Evolutionary conservation across 2,888 invertebrate species (phyloP).

Genomic region (Pollenia amentaria): DNA sequence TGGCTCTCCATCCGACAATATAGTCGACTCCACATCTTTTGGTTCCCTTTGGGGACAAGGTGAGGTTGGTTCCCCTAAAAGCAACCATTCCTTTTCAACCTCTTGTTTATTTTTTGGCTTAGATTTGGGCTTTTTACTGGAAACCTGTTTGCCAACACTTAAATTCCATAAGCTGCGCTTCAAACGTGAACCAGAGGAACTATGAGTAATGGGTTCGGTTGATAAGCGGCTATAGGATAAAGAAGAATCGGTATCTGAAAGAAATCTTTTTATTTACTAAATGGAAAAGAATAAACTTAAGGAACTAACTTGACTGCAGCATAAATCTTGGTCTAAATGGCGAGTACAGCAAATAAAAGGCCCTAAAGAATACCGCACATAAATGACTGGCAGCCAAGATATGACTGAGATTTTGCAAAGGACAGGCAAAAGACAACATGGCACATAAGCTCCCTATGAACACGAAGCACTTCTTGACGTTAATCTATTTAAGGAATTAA

Average conservation of each 20-base stretch:
- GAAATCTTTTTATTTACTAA: too few species aligned
- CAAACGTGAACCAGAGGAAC: conserved; percentile 76
- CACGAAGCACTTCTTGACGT: neutral
- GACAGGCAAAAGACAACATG: conserved; percentile 86
- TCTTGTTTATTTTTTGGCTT: conserved; percentile 81
- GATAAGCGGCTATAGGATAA: conserved; percentile 84
- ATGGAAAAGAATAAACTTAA: too few species aligned
- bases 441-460: conserved; percentile 85
- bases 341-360: conserved; percentile 83
- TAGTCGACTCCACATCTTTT: conserved; percentile 83
- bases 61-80: conserved; percentile 84
- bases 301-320: conserved; percentile 80
- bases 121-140: conserved; percentile 79
- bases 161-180: conserved; percentile 83
- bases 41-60: conserved; percentile 82
- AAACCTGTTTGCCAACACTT: conserved; percentile 80
- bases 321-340: conserved; percentile 84
- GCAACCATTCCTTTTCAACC: conserved; percentile 84
- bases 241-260: conserved; percentile 80
- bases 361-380: conserved; percentile 80
- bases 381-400: conserved; percentile 84
- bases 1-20: conserved; percentile 83
- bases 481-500: neutral
- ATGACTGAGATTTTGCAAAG: conserved; percentile 85
- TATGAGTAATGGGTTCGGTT: conserved; percentile 81